phyloP scores from a whole-genome alignment of 2,888 invertebrate species.

The Phyto melanocephala region DNA sequence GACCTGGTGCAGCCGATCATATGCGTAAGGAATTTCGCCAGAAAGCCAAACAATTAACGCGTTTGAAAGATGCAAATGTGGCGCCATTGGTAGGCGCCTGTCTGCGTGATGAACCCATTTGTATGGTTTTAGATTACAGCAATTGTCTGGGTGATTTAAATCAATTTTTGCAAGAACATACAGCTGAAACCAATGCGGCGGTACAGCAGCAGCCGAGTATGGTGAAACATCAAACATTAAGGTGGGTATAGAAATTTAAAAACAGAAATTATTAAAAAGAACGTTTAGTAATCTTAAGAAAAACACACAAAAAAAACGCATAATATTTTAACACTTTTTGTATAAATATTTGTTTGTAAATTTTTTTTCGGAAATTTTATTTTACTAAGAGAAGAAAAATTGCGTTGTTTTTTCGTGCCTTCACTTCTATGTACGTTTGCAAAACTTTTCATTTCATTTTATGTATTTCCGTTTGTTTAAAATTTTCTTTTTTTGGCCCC shows the following conservation, averaged over 20 bases:
- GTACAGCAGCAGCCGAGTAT: constrained; percentile 30
- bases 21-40: constrained; percentile 85
- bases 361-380: not conserved
- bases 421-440: not conserved
- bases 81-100: constrained; percentile 87
- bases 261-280: too few species aligned
- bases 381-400: constrained; percentile 1
- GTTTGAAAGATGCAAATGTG: constrained; percentile 86
- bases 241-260: constrained; percentile 9
- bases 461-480: constrained; percentile 56
- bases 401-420: not conserved
- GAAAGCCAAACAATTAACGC: constrained; percentile 85
- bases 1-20: constrained; percentile 81
- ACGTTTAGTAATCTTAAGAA: not conserved
- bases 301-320: constrained; percentile 28
- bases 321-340: constrained; percentile 39
- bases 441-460: constrained; percentile 68
- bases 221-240: constrained; percentile 46
- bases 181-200: constrained; percentile 83
- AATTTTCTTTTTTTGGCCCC: not conserved
- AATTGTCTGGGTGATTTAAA: constrained; percentile 87
- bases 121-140: constrained; percentile 86
- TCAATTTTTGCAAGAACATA: constrained; percentile 89
- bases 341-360: not conserved
- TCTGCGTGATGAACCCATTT: constrained; percentile 85